Base-by-base conservation (phyloP, 2,888 invertebrate species). In the Xylophagus ater region DNA sequence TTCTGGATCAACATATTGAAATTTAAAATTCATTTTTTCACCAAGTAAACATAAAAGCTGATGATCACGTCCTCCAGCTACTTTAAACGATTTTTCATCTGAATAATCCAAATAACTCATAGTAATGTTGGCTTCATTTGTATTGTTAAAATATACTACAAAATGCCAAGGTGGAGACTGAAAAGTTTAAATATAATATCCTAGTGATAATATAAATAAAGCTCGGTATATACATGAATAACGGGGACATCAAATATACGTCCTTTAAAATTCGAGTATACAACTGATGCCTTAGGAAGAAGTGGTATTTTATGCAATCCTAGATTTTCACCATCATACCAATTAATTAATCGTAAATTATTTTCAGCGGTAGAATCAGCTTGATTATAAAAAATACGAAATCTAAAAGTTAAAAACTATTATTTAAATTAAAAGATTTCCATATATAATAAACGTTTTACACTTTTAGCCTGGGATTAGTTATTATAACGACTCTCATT, bases 141-240 rank as follows among this genome's bases (percentile, higher is more conserved):
- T 21, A 58, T 60, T 69, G 47, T 78, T 78, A 42, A 67, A 67
- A 55, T 77, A 77, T 40, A 62, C 68, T 1, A 83, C 79, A 57
- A 81, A 83, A 60, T 80, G 76, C 83, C 83, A 83, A 1, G 83
- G 83, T 1, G 83, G 83, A 3, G 74, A 73, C 75, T 76, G 37
- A 18, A 47, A 18, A n/a, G 24, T 9, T 29, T 9, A 20, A 12
- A 21, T 28, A 28, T n/a, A 23, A 21, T 14, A 3, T 18, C 12
- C 7, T 5, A n/a, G 9, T 31, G 7, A 15, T 15, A 8, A 13
- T 17, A 32, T 18, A 32, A 32, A 15, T 31, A 37, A n/a, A n/a
- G n/a, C n/a, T n/a, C n/a, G n/a, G 21, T 36, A 55, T 71, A 68
- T 60, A 81, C 82, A 56, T 83, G 80, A 47, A 82, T 68, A 2